Evolutionary conservation across 1,140 invertebrate species (phyloP).

Genomic region (Drosophila miranda): DNA sequence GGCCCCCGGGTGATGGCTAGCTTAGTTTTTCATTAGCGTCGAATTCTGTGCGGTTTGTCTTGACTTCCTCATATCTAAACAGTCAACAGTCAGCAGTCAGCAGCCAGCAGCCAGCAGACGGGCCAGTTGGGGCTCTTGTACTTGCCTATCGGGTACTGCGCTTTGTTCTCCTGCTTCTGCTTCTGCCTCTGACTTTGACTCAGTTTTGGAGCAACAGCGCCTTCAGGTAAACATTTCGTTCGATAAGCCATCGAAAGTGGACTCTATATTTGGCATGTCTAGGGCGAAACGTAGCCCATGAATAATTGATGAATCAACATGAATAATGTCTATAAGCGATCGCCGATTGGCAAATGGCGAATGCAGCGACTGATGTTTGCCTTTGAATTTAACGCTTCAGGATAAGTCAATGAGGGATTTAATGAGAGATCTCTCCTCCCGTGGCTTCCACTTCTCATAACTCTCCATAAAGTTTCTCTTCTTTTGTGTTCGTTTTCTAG

Average conservation of each 20-base stretch:
- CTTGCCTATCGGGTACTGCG: constrained; percentile 22
- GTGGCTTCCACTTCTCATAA: constrained; percentile 5
- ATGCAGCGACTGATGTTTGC: constrained; percentile 12
- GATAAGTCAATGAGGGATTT: background rate
- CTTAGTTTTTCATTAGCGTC: constrained; percentile 35
- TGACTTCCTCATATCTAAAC: constrained; percentile 41
- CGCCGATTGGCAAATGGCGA: background rate
- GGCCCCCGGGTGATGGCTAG: constrained; percentile 24
- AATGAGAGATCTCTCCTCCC: too few species aligned
- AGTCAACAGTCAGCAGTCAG: background rate
- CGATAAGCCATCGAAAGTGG: constrained; percentile 13
- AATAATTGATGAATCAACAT: too few species aligned
- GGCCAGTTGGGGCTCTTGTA: background rate
- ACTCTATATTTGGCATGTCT: constrained; percentile 11
- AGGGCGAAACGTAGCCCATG: background rate
- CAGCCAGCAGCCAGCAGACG: too few species aligned
- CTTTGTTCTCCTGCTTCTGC: constrained; percentile 17
- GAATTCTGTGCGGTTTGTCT: constrained; percentile 29
- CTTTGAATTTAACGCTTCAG: constrained; percentile 1
- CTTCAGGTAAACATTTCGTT: constrained; percentile 10
- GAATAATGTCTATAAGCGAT: too few species aligned
- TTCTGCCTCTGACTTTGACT: constrained; percentile 23
- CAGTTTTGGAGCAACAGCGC: constrained; percentile 17
- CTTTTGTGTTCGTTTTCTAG: constrained; percentile 10
- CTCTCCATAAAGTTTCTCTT: constrained; percentile 19